Evolutionary conservation across 2,797 vertebrate genomes (phyloP).

Genomic region (Peromyscus nudipes): DNA sequence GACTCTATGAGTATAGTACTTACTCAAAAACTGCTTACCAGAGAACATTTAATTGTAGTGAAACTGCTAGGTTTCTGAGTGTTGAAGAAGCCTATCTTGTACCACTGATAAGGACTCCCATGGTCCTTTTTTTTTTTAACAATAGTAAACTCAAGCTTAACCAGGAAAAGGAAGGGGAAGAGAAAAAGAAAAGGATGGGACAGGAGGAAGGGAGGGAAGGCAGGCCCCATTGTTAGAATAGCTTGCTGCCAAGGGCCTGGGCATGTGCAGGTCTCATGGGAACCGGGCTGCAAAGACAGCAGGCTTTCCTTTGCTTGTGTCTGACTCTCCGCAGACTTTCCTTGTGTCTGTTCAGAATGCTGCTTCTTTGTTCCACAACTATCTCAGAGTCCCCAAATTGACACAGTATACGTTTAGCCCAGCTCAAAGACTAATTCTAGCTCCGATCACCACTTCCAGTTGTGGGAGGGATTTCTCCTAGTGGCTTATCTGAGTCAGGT

Average conservation of each 20-base stretch:
- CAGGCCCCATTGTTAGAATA: neutral
- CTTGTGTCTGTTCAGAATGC: neutral
- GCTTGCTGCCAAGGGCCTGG: neutral
- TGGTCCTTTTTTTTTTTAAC: constrained; percentile 7
- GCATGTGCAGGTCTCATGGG: neutral
- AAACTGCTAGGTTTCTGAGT: constrained; percentile 22
- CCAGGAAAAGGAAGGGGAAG: neutral
- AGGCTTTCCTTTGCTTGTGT: neutral
- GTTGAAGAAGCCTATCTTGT: neutral
- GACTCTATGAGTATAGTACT: neutral
- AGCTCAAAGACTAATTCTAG: neutral
- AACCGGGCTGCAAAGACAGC: neutral
- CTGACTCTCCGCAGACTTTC: neutral
- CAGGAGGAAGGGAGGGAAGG: neutral
- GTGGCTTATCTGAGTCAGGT: neutral
- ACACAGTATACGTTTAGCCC: neutral
- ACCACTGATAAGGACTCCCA: neutral
- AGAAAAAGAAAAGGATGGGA: neutral
- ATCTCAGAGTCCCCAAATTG: neutral
- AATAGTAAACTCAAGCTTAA: neutral
- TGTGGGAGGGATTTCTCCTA: neutral
- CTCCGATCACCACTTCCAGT: neutral
- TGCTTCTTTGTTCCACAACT: neutral
- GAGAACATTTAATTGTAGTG: neutral
- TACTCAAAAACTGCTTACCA: neutral